phyloP scores from a whole-genome alignment of 2,797 vertebrate genomes.

The Pelochelys cantorii region DNA sequence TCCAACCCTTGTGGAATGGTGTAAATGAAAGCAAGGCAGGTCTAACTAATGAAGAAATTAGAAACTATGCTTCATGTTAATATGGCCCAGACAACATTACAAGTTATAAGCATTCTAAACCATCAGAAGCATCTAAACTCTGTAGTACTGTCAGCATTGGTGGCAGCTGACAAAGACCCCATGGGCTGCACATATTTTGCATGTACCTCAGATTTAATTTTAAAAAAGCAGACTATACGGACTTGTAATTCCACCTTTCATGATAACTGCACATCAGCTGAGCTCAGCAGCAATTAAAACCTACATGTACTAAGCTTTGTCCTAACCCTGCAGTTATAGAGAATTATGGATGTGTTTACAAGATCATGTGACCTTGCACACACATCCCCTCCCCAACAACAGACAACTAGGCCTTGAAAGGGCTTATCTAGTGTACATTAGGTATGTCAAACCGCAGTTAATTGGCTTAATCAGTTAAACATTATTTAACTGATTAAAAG shows the following conservation, averaged over 20 bases:
- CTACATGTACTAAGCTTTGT: conserved; percentile 20
- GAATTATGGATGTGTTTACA: conserved; percentile 60
- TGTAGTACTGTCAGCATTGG: background rate
- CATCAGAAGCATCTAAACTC: conserved; percentile 42
- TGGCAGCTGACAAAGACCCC: conserved; percentile 43
- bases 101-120: background rate
- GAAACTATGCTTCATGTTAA: conserved; percentile 8
- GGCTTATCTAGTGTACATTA: background rate
- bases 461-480: too few species aligned
- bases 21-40: background rate
- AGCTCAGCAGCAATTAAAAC: conserved; percentile 56
- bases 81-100: background rate
- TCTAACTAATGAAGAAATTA: background rate
- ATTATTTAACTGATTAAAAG: too few species aligned
- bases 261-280: conserved; percentile 57
- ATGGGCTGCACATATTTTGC: conserved; percentile 54
- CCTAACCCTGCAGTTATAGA: conserved; percentile 55
- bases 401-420: background rate
- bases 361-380: conserved; percentile 14
- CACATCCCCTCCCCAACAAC: background rate
- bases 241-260: conserved; percentile 62
- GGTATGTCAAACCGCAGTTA: too few species aligned
- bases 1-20: rapidly evolving
- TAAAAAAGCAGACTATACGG: conserved; percentile 61
- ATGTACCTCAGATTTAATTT: conserved; percentile 60